Base-by-base conservation (phyloP, 2,888 invertebrate species). In the Scaptomyza parva region DNA sequence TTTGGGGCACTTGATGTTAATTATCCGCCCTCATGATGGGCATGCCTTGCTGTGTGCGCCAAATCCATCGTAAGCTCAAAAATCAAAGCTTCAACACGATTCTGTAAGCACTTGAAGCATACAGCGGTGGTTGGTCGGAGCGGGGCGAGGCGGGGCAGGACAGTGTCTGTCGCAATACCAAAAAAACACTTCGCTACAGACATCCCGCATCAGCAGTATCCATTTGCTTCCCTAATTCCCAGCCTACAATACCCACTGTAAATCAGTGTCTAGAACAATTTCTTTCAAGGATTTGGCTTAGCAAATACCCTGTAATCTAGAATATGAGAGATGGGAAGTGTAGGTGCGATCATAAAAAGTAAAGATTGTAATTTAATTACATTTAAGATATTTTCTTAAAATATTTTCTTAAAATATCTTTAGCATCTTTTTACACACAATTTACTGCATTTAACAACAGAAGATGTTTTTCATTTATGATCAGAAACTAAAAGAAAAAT, bases 51-150 rank as follows among this genome's bases (percentile, higher is more conserved):
- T 3, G 22, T 22, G 53, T 62, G 67, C 63, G 9, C 26, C 64
- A 73, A 84, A 71, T 71, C 71, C 77, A 60, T 57, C 64, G 70
- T 80, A 85, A 85, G 84, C 84, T 82, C 62, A 64, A 70, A 82
- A 85, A 85, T 85, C 82, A 84, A 78, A 78, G 84, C 84, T 84
- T 86, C 76, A 78, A 71, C 86, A 86, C 82, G 84, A 83, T 78
- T 84, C 81, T 70, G 82, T 76, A 64, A 84, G 84, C 84, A 75
- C 84, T 83, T 64, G 70, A 70, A 47, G 62, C 61, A n/a, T 28
- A 45, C 17, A 45, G 28, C 45, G 35, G 8, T 28, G 9, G 28
- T 2, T 9, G 8, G 8, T 28, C 9, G 28, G 9, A 2, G 9
- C 24, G 24, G 24, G 7, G 6, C 24, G 24, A 6, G 24, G 24